Percentiles rank a stretch among this genome's conserved stretches.
phyloP scores from a whole-genome alignment of 2,113 vertebrate species.

The Falcunculus frontatus region DNA sequence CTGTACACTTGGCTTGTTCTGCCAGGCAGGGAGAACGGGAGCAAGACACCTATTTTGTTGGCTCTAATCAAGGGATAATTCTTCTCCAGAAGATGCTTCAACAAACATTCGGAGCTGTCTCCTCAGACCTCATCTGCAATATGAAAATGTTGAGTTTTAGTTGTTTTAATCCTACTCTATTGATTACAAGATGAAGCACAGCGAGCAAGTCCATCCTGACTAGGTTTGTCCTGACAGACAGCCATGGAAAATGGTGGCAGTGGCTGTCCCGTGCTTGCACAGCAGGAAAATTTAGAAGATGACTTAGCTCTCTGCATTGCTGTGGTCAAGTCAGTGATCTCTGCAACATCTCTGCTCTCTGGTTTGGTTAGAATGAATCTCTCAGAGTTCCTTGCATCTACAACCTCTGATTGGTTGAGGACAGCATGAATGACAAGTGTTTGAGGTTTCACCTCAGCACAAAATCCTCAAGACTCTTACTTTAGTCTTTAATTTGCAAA shows the following conservation, averaged over 20 bases:
- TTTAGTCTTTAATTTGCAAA: neutral
- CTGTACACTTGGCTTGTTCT: neutral
- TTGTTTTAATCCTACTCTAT: neutral
- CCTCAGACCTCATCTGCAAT: neutral
- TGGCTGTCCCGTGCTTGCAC: neutral
- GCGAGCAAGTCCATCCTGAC: neutral
- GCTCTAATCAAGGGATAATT: neutral
- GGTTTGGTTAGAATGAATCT: neutral
- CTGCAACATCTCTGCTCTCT: neutral
- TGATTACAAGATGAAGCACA: neutral
- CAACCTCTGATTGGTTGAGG: neutral
- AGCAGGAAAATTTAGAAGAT: neutral
- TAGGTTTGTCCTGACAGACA: neutral
- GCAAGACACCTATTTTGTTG: neutral
- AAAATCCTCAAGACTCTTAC: neutral
- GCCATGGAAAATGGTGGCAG: neutral
- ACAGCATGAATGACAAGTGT: neutral
- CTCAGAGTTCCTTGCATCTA: neutral
- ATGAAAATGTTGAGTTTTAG: neutral
- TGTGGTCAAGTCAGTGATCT: neutral
- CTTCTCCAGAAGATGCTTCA: neutral
- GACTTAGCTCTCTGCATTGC: neutral
- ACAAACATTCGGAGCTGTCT: neutral
- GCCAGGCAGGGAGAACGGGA: neutral
- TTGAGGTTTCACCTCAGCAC: neutral